phyloP scores from a whole-genome alignment of 1,140 invertebrate species.

The Drosophila erecta region DNA sequence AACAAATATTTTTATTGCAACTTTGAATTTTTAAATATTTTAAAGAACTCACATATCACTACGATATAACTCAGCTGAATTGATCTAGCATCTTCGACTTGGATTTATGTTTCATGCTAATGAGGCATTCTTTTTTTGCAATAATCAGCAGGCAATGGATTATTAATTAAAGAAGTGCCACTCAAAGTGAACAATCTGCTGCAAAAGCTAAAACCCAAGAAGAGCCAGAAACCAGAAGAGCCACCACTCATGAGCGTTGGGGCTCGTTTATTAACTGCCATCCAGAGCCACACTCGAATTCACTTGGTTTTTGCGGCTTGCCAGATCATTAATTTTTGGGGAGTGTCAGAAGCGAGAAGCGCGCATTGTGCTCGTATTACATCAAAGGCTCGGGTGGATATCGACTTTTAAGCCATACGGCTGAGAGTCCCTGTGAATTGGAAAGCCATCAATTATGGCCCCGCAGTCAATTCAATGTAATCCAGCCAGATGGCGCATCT shows the following conservation, averaged over 20 bases:
- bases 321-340: conserved; percentile 75
- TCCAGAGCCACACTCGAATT: conserved; percentile 37
- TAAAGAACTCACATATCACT: too few species aligned
- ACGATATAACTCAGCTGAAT: background rate
- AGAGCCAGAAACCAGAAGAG: conserved; percentile 13
- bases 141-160: conserved; percentile 24
- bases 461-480: conserved; percentile 71
- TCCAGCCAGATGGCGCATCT: conserved; percentile 58
- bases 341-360: conserved; percentile 57
- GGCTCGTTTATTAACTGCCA: conserved; percentile 51
- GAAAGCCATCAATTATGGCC: conserved; percentile 57
- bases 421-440: conserved; percentile 33
- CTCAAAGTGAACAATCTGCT: conserved; percentile 19
- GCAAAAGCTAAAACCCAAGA: background rate
- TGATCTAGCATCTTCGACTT: background rate
- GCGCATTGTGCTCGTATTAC: conserved; percentile 51
- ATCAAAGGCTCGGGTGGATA: conserved; percentile 36
- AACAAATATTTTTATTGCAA: too few species aligned
- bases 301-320: conserved; percentile 45
- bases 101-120: conserved; percentile 6
- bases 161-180: conserved; percentile 29
- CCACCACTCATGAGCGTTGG: conserved; percentile 9
- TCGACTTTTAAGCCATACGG: conserved; percentile 1
- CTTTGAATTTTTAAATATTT: too few species aligned
- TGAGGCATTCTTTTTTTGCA: conserved; percentile 9